These are phyloP conservation scores for Orientallactaga sibirica DNA, from an alignment of 2,797 vertebrate genomes.

Conservation along the genomic window DNA sequence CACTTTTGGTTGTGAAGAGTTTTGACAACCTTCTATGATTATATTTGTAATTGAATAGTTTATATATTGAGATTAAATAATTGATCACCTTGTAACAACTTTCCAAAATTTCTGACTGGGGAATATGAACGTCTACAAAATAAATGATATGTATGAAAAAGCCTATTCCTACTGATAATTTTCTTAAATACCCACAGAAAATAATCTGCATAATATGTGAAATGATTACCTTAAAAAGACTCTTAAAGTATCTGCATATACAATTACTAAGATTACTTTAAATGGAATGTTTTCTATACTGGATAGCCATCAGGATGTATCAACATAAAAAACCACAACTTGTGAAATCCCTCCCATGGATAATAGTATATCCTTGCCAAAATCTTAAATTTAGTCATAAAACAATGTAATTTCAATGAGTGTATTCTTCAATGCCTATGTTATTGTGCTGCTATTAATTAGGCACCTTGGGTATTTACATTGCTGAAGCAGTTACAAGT, in stretches of 20 bases:
- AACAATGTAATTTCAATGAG: not conserved
- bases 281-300: slow-evolving; percentile 8
- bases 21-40: slow-evolving; percentile 55
- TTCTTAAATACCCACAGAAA: slow-evolving; percentile 53
- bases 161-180: not conserved
- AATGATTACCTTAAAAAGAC: not conserved
- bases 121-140: slow-evolving; percentile 21
- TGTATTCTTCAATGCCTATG: not conserved
- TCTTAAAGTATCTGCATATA: not conserved
- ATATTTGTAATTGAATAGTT: slow-evolving; percentile 69
- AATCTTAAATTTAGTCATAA: slow-evolving; percentile 10
- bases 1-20: slow-evolving; percentile 1
- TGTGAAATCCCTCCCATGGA: not conserved
- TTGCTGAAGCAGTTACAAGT: slow-evolving; percentile 7
- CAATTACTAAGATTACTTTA: slow-evolving; percentile 56
- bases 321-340: not conserved
- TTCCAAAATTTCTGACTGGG: slow-evolving; percentile 41
- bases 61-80: slow-evolving; percentile 75
- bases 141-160: slow-evolving; percentile 10
- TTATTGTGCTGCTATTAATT: not conserved
- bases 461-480: not conserved
- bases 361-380: not conserved
- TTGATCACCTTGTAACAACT: slow-evolving; percentile 51
- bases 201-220: slow-evolving; percentile 8
- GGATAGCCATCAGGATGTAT: not conserved